phyloP scores from a whole-genome alignment of 1,140 invertebrate genomes.

The Musca vetustissima region DNA sequence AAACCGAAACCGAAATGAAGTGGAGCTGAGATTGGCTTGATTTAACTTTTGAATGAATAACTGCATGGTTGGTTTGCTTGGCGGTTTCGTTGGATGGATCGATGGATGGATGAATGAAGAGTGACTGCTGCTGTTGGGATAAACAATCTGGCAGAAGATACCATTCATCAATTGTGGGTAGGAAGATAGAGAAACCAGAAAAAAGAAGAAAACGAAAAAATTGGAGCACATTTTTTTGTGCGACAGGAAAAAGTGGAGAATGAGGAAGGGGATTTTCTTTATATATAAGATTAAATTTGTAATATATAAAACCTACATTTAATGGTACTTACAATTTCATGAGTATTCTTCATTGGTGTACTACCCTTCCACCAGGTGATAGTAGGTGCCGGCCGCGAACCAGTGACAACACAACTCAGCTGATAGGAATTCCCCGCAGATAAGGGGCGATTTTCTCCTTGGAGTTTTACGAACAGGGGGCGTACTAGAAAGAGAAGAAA shows the following conservation, averaged over 20 bases:
- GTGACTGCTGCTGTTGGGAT: no score
- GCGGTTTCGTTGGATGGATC: no score
- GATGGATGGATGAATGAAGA: no score
- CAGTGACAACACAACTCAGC: slow-evolving; percentile 78
- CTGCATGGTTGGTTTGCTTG: no score
- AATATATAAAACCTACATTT: no score
- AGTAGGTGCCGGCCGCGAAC: slow-evolving; percentile 77
- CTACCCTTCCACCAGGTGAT: slow-evolving; percentile 87
- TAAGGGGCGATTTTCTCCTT: slow-evolving; percentile 75
- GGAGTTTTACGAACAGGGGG: slow-evolving; percentile 76
- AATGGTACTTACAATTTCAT: slow-evolving; percentile 76
- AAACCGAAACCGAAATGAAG: no score
- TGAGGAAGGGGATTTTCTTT: no score
- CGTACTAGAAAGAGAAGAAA: slow-evolving; percentile 65
- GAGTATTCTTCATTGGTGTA: slow-evolving; percentile 68
- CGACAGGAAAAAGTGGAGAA: not conserved
- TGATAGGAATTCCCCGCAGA: slow-evolving; percentile 80
- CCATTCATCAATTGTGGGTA: no score
- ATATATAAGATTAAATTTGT: no score
- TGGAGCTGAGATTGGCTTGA: no score
- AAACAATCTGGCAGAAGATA: no score
- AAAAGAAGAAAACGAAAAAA: not conserved
- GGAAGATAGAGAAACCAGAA: not conserved
- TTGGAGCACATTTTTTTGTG: not conserved
- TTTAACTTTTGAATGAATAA: no score